Percentiles rank a stretch among this genome's conserved stretches.
Evolutionary conservation across 2,797 vertebrate species (phyloP).

Genomic region (Rhabdophis nuchalis): DNA sequence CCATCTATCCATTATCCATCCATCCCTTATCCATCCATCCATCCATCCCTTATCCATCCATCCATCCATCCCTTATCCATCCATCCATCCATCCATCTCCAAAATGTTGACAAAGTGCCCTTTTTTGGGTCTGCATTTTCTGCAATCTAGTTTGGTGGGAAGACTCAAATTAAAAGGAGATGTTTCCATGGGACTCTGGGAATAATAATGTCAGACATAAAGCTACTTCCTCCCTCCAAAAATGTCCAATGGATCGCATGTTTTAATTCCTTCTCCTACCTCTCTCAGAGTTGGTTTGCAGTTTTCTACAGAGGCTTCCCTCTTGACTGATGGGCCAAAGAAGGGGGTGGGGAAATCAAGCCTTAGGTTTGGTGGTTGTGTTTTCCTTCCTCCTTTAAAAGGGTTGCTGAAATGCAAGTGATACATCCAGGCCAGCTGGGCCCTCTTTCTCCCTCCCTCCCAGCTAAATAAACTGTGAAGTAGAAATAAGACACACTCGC

Average conservation of each 20-base stretch:
- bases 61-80: too few species aligned
- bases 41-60: too few species aligned
- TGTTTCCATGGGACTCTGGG: neutral
- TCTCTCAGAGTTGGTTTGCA: neutral
- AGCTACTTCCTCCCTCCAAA: neutral
- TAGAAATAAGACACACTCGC: neutral
- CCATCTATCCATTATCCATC: too few species aligned
- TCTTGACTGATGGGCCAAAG: neutral
- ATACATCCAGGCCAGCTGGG: neutral
- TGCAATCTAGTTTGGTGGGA: neutral
- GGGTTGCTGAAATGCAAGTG: neutral
- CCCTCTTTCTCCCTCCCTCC: neutral
- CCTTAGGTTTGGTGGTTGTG: neutral
- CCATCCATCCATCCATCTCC: neutral
- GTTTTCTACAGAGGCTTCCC: neutral
- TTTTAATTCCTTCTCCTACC: neutral
- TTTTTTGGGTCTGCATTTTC: neutral
- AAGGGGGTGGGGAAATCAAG: neutral
- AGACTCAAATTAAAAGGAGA: neutral
- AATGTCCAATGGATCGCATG: neutral
- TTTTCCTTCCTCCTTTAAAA: neutral
- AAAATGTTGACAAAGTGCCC: neutral
- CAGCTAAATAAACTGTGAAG: neutral
- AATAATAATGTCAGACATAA: neutral
- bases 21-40: too few species aligned